Conservation (phyloP, 2,888 invertebrate species). For the Tenthredo livida region DNA sequence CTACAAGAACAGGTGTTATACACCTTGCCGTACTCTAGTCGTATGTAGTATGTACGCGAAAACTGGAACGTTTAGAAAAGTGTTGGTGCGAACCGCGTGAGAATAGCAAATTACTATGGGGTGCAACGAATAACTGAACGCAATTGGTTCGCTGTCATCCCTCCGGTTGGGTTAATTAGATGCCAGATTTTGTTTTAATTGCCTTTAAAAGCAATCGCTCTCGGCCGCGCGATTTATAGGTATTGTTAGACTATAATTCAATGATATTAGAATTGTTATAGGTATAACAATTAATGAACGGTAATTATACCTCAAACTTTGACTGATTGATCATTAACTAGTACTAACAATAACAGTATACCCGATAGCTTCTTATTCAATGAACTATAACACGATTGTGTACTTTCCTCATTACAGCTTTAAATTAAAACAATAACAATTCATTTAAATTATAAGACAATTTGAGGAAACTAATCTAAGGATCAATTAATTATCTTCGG, state of each 20-base stretch:
- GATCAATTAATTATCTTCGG: neutral
- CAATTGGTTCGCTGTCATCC: neutral
- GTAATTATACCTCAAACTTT: constrained; percentile 26
- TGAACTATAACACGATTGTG: neutral
- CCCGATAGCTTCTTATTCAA: neutral
- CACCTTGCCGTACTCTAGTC: neutral
- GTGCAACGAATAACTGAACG: neutral
- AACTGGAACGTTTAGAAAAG: constrained; percentile 13
- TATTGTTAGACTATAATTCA: neutral
- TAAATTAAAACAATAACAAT: neutral
- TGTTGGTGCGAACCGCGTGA: constrained; percentile 16
- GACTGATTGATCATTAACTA: constrained; percentile 24
- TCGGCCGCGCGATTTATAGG: too few species aligned
- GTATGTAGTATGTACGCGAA: neutral
- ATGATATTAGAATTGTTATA: constrained; percentile 12
- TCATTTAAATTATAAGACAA: too few species aligned
- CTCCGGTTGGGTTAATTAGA: constrained; percentile 18
- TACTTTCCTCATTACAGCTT: constrained; percentile 4
- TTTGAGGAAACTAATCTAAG: neutral
- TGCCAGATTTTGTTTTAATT: constrained; percentile 38
- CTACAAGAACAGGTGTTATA: constrained; percentile 43
- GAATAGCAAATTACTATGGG: constrained; percentile 27
- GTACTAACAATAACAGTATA: neutral
- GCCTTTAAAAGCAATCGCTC: constrained; percentile 12
- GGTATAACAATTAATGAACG: neutral